Conservation (phyloP, 35 echinoderm and acorn worm species). For the Ophioderma brevispina region DNA sequence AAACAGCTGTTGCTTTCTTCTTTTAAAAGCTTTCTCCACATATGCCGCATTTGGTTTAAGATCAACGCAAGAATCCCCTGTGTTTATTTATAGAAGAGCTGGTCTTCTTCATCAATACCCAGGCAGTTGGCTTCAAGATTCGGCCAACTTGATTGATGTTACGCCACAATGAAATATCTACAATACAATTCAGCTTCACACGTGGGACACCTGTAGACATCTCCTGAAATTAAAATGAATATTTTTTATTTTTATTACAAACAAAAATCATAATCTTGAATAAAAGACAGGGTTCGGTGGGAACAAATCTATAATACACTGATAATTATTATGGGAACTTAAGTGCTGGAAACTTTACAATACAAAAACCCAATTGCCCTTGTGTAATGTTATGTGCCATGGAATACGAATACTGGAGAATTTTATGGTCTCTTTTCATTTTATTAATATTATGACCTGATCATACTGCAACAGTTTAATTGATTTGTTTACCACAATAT, state of each 20-base stretch:
- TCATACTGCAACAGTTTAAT: too few species aligned
- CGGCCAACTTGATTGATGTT: background rate
- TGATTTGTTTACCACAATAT: too few species aligned
- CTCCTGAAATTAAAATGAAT: background rate
- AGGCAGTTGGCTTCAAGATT: background rate
- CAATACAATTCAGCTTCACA: background rate
- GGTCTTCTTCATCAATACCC: background rate
- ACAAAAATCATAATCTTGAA: constrained; percentile 9
- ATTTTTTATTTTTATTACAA: constrained; percentile 4
- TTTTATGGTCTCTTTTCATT: too few species aligned
- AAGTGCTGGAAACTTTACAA: constrained; percentile 1
- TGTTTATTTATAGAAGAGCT: background rate
- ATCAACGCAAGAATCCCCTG: background rate
- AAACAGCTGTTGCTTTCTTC: constrained; percentile 8
- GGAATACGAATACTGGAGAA: too few species aligned
- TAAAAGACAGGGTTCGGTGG: constrained; percentile 5
- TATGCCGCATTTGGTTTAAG: background rate
- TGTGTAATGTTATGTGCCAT: background rate
- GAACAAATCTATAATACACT: constrained; percentile 11
- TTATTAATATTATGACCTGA: too few species aligned
- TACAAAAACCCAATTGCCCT: background rate
- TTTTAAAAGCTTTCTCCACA: background rate
- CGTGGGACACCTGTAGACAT: background rate
- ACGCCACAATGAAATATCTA: background rate
- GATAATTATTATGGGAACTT: background rate